Evolutionary conservation across 2,888 invertebrate genomes (phyloP).

Genomic region (Drosophila longiperda): DNA sequence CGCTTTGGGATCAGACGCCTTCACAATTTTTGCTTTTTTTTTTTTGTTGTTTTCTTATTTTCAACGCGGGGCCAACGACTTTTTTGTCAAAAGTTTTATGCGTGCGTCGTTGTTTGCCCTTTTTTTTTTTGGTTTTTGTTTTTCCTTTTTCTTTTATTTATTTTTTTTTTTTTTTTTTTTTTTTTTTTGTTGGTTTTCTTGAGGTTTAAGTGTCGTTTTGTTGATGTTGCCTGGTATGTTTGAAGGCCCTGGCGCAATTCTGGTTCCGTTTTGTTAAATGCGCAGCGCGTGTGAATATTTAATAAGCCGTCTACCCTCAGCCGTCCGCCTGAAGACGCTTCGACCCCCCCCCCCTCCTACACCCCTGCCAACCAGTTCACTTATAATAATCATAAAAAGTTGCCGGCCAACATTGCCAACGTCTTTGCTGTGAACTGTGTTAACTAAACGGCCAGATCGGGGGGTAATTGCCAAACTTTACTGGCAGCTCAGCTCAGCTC

Average conservation of each 20-base stretch:
- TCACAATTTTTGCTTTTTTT: neutral
- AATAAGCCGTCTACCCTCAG: conserved; percentile 66
- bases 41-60: neutral
- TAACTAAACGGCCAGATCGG: conserved; percentile 70
- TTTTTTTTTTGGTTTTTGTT: conserved; percentile 12
- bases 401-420: conserved; percentile 53
- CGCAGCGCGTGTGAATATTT: conserved; percentile 80
- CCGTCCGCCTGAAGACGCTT: conserved; percentile 10
- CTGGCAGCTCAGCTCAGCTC: conserved; percentile 61
- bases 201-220: conserved; percentile 38
- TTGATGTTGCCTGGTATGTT: conserved; percentile 50
- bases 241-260: conserved; percentile 42
- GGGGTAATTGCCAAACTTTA: conserved; percentile 77
- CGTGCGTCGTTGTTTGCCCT: conserved; percentile 69
- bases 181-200: conserved; percentile 20
- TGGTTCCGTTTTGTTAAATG: conserved; percentile 75
- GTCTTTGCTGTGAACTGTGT: conserved; percentile 57
- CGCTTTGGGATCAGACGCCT: conserved; percentile 65
- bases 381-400: conserved; percentile 79
- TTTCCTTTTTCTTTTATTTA: conserved; percentile 18
- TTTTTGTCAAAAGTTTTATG: conserved; percentile 78
- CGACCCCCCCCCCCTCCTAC: neutral
- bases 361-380: conserved; percentile 57
- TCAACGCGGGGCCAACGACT: conserved; percentile 45
- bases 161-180: conserved; percentile 5